Base-by-base conservation (phyloP, 2,797 vertebrate species). In the Helarctos malayanus region DNA sequence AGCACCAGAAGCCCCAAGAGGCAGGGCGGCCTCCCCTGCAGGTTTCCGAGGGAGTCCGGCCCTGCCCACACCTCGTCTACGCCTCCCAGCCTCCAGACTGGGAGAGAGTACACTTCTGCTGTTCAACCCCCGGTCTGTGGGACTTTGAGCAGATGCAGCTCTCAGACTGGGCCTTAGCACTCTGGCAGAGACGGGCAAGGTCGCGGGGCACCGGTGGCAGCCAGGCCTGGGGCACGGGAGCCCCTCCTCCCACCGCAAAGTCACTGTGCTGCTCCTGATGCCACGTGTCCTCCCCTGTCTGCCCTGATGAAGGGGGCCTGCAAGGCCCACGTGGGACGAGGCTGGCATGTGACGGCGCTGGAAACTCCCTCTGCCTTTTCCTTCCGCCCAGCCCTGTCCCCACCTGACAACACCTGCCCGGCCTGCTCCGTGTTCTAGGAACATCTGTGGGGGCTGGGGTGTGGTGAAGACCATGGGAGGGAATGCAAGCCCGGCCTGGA, bases 281-380 rank as follows among this genome's bases (percentile, higher is more conserved):
- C 35, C 19, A 3, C 0, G 8, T 6, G 23, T 29, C n/a, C 16
- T 16, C 7, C 0, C 23, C 68, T 4, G 0, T 45, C 21, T 5
- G 38, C 13, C n/a, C 13, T 1, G 11, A 0, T 3, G 49, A 49
- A 3, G 16, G 23, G 16, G 2, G 2, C 6, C 57, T 2, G 11
- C 9, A 4, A 1, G 47, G 38, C 3, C 32, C 4, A 1, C 0
- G 1, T 1, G 0, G 45, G 0, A 5, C 6, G 54, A 52, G 57
- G 0, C n/a, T 23, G 52, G 19, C 0, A 1, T 21, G 5, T 19
- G n/a, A 59, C 35, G 32, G 38, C 2, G 21, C 49, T 27, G n/a
- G 3, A 1, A 0, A 0, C 0, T 0, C 9, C 7, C 32, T 47
- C 27, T 29, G 13, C n/a, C 73, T 59, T 32, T 32, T 11, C 38